Base-by-base conservation (phyloP, 2,113 vertebrate species). In the Embiotoca jacksoni region DNA sequence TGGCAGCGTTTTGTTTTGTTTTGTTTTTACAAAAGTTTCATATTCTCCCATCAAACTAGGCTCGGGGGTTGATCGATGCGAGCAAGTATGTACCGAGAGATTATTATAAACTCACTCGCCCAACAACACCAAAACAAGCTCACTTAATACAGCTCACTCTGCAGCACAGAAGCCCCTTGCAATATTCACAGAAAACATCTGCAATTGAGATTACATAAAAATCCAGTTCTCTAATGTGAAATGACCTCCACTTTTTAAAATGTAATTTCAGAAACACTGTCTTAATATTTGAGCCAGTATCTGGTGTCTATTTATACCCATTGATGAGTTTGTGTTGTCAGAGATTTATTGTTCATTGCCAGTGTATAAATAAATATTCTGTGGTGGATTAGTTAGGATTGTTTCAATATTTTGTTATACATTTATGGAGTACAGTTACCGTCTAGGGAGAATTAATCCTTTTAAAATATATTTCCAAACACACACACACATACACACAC, bases 321-420 rank as follows among this genome's bases (percentile, higher is more conserved):
- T 64, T 87, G 60, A 76, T 74, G 55, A 85, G 33, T 50, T 81
- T 77, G 70, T 85, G 75, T 88, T 83, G 77, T 91, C 88, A 83
- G 72, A 85, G 60, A 75, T 83, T 75, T 85, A 65, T 55, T 82
- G 76, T 83, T 74, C 62, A 11, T 79, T 72, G 35, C 41, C 67
- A 72, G 31, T 11, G 30, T 82, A 72, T 78, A 73, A 35, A 84
- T 76, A 74, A 46, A 66, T 68, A 81, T 30, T 81, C 36, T 79
- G 73, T 84, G 72, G 59, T 82, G 70, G 70, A 86, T 86, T 71
- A 72, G 33, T 59, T 32, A 50, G 30, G 39, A 81, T 56, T 70
- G 39, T 70, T 55, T 46, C 39, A 49, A 58, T 57, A 36, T 31
- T 76, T 61, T 72, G 16, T 31, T 52, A 58, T 64, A 78, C 39